phyloP scores from a whole-genome alignment of 1,140 invertebrate species.

The Sitophilus oryzae region DNA sequence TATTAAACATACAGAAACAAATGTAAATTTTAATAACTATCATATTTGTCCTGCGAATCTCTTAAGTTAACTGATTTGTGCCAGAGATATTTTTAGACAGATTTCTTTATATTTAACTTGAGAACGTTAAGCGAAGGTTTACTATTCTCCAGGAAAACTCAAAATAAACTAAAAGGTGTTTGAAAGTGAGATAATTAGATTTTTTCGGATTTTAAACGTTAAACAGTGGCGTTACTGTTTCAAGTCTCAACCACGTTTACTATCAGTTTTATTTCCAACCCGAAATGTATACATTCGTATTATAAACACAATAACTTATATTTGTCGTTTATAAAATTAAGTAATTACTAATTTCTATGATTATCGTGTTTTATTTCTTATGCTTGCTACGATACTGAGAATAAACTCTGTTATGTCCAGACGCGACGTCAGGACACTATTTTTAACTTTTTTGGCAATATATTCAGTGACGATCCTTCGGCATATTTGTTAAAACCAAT shows the following conservation, averaged over 20 bases:
- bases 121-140: background rate
- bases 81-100: background rate
- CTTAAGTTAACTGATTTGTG: no score
- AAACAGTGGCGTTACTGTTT: background rate
- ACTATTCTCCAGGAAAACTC: conserved; percentile 9
- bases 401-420: background rate
- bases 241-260: no score
- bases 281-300: no score
- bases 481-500: no score
- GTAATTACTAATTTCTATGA: no score
- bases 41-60: conserved; percentile 3
- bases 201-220: conserved; percentile 2
- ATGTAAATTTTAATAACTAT: background rate
- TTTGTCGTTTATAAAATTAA: no score
- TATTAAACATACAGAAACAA: no score
- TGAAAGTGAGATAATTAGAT: conserved; percentile 7
- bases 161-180: conserved; percentile 19
- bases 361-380: no score
- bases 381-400: no score
- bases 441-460: background rate
- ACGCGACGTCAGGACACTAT: background rate
- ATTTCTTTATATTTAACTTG: background rate
- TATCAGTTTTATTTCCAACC: no score
- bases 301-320: no score
- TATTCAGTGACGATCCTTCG: no score